Evolutionary conservation across 2,888 invertebrate genomes (phyloP).

Genomic region (Pterobdella sp.): DNA sequence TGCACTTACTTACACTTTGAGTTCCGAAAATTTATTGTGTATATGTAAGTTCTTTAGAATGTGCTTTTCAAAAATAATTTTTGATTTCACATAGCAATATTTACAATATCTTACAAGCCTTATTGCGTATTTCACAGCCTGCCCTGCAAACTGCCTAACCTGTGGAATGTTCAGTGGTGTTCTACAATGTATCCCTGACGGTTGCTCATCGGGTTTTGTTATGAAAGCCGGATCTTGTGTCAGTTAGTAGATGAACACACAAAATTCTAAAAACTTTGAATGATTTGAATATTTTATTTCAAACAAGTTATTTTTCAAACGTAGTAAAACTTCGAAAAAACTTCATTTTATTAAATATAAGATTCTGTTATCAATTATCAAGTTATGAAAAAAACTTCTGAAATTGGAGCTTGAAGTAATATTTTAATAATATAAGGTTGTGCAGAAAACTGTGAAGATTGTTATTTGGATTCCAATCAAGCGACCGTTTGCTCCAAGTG

Average conservation of each 20-base stretch:
- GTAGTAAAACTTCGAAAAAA: not conserved
- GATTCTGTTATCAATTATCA: no score
- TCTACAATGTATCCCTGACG: constrained; percentile 29
- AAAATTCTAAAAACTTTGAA: not conserved
- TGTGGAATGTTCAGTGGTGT: constrained; percentile 25
- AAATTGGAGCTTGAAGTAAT: no score
- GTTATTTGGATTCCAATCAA: not conserved
- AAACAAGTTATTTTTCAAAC: not conserved
- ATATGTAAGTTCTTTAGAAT: constrained; percentile 11
- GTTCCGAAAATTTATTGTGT: constrained; percentile 26
- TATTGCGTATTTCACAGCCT: constrained; percentile 22
- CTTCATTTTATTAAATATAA: no score
- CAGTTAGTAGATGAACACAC: constrained; percentile 12
- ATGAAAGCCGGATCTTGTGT: constrained; percentile 20
- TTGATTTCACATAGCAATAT: no score
- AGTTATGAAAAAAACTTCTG: no score
- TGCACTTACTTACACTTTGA: constrained; percentile 24
- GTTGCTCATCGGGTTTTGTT: constrained; percentile 29
- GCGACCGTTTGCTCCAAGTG: not conserved
- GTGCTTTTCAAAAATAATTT: no score
- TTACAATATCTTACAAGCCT: no score
- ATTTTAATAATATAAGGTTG: not conserved
- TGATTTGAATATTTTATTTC: no score
- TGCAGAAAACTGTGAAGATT: not conserved
- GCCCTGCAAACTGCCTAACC: constrained; percentile 32